Conservation (phyloP, 2,113 vertebrate species). For the Aplodontia rufa region DNA sequence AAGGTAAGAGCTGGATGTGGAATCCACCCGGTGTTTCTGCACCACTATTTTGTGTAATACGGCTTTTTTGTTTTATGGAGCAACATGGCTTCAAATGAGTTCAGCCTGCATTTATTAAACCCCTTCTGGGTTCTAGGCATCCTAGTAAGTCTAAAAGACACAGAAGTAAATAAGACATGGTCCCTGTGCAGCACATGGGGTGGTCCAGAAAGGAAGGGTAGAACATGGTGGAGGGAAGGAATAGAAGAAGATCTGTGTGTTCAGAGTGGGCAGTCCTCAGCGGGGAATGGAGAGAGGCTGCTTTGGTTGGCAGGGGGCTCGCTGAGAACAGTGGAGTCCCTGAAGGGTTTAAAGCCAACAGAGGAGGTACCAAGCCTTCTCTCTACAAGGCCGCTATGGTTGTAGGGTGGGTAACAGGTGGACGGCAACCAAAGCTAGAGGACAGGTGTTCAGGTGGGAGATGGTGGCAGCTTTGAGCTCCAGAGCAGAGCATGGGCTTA, state of each 20-base stretch:
- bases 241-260: neutral
- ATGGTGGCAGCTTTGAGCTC: neutral
- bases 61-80: neutral
- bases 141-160: neutral
- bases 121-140: neutral
- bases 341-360: neutral
- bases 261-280: neutral
- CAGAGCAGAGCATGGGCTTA: neutral
- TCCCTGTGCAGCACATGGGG: neutral
- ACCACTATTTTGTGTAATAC: neutral
- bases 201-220: neutral
- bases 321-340: neutral
- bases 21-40: neutral
- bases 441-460: neutral
- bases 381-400: neutral
- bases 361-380: neutral
- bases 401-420: rapidly evolving
- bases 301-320: neutral
- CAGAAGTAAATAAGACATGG: neutral
- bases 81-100: neutral
- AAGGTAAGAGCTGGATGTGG: neutral
- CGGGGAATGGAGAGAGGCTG: neutral
- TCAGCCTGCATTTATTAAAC: neutral
- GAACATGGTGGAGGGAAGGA: neutral
- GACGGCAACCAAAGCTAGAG: too few species aligned